Base-by-base conservation (phyloP, 92 coral and sea anemone genomes). In the Zoanthus sociatus region DNA sequence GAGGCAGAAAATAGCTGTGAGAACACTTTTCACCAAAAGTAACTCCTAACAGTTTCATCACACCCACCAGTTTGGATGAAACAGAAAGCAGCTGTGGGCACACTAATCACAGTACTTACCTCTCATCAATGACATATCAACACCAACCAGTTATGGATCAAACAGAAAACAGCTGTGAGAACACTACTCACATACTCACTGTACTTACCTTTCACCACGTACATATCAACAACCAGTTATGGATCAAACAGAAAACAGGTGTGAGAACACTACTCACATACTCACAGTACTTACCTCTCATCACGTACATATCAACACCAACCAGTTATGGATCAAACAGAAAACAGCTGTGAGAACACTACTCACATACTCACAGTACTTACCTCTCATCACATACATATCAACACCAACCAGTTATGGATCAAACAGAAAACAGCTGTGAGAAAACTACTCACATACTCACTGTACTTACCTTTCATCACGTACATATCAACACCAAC, bases 201-300 rank as follows among this genome's bases (percentile, higher is more conserved):
- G 66, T 60, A 60, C 66, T 60, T 60, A 60, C 66, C 33, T 86
- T 70, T 89, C 88, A 37, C 76, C 58, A 50, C 91, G 17, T 3
- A 90, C 92, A 67, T 90, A 68, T 91, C 95, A 21, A 83, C 94
- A 18, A 71, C 92, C 76, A 93, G 73, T 42, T 91, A 90, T n/a
- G 98, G 99, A 82, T 92, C 90, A 68, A 95, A 95, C 78, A 92
- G 90, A 86, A 93, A 91, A 66, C 79, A 88, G 17, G 83, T 90
- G 70, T 97, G 97, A 20, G 92, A 26, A 26, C 26, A 26, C 26
- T 26, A 26, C 26, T 26, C 95, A 84, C 99, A 97, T 11, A 50
- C 18, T 13, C 66, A 60, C 1, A 13, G 66, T 60, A 60, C 66
- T 60, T 60, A 60, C 66, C 33, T 86, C 60, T 89, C 88, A 37